These are phyloP conservation scores for Andrena bucephala DNA, from an alignment of 2,888 invertebrate species.

Conservation along the genomic window DNA sequence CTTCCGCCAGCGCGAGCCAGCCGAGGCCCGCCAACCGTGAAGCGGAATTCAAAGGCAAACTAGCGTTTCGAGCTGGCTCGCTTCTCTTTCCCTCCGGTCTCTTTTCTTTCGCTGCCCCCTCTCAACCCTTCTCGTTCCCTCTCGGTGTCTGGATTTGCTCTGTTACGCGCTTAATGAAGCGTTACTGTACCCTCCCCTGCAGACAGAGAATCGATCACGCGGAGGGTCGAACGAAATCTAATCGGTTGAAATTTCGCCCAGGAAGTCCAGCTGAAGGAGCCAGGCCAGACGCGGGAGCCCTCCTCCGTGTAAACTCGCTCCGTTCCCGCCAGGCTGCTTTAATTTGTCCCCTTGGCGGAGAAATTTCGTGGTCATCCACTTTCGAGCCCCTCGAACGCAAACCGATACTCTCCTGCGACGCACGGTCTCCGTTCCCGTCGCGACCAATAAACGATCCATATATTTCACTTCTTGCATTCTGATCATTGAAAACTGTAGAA, in stretches of 20 bases:
- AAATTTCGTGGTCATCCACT: constrained; percentile 25
- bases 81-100: background rate
- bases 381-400: background rate
- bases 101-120: background rate
- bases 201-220: constrained; percentile 33
- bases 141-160: constrained; percentile 46
- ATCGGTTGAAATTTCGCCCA: constrained; percentile 63
- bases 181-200: constrained; percentile 27
- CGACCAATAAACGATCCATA: background rate
- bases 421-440: background rate
- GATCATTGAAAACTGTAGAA: constrained; percentile 22
- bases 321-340: constrained; percentile 4
- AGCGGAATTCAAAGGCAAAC: constrained; percentile 53
- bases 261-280: constrained; percentile 50
- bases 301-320: constrained; percentile 4
- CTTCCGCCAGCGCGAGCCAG: constrained; percentile 29
- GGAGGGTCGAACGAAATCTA: constrained; percentile 45
- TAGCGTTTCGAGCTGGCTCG: background rate
- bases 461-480: background rate
- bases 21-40: constrained; percentile 45
- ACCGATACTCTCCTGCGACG: background rate
- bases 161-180: constrained; percentile 68
- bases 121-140: no score
- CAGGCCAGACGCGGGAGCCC: constrained; percentile 18
- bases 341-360: constrained; percentile 21